These are phyloP conservation scores for Amblyraja radiata DNA, from an alignment of 2,797 vertebrate species.

Conservation along the genomic window DNA sequence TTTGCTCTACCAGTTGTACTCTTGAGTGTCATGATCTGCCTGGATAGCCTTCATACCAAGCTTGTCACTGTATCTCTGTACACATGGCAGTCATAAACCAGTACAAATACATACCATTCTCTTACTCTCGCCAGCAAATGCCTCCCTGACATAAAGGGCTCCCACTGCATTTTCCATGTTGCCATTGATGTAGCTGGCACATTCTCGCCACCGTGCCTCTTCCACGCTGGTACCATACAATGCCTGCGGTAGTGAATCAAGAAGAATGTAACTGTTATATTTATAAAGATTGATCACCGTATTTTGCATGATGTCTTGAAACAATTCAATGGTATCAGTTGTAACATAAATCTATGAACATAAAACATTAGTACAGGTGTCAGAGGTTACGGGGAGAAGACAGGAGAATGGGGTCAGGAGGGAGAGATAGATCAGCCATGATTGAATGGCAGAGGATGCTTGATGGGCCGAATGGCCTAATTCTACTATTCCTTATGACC, in stretches of 20 bases:
- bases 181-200: conserved; percentile 85
- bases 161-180: conserved; percentile 93
- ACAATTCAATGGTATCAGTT: not conserved
- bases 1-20: no score
- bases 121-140: conserved; percentile 88
- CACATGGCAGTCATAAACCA: no score
- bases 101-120: conserved; percentile 65
- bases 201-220: conserved; percentile 88
- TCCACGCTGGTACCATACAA: conserved; percentile 84
- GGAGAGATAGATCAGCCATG: no score
- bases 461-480: no score
- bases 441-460: no score
- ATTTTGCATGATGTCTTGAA: not conserved
- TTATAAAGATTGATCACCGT: not conserved
- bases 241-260: conserved; percentile 53
- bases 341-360: not conserved
- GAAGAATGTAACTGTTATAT: not conserved
- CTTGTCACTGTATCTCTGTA: no score
- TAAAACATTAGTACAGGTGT: not conserved
- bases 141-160: conserved; percentile 79
- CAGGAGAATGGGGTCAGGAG: no score
- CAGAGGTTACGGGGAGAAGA: no score
- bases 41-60: no score
- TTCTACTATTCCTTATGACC: no score
- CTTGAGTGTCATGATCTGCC: no score